Conservation (phyloP, 2,797 vertebrate genomes). For the Anguilla marmorata region DNA sequence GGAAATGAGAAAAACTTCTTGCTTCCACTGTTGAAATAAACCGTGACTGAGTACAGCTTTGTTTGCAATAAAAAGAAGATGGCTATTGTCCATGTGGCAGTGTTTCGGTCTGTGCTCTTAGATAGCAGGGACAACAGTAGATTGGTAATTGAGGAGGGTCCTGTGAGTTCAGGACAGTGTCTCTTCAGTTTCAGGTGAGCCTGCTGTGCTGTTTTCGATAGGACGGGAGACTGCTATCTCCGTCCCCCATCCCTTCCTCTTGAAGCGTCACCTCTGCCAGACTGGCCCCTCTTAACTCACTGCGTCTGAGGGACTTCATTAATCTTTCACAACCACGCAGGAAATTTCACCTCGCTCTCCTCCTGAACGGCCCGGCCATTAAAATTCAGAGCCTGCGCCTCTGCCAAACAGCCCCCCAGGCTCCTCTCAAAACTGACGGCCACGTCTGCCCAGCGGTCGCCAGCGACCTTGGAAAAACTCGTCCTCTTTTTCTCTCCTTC, state of each 20-base stretch:
- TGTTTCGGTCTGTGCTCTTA: not conserved
- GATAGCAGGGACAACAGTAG: not conserved
- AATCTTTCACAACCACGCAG: not conserved
- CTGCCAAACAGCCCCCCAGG: not conserved
- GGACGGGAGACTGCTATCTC: not conserved
- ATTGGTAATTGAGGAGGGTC: not conserved
- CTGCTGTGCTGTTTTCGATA: not conserved
- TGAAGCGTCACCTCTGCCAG: not conserved
- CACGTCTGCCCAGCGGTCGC: not conserved
- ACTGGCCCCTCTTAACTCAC: not conserved
- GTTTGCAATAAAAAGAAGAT: conserved; percentile 8
- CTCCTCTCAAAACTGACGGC: not conserved
- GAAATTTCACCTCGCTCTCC: conserved; percentile 1
- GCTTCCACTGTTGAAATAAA: not conserved
- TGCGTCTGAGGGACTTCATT: not conserved
- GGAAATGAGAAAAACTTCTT: not conserved
- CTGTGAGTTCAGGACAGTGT: not conserved
- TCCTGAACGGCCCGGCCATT: not conserved
- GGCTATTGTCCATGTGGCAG: not conserved
- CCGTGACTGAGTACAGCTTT: not conserved
- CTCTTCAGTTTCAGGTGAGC: not conserved
- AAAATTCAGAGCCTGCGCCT: not conserved
- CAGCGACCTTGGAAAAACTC: not conserved
- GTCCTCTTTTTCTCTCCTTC: not conserved
- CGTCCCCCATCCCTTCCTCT: not conserved